Evolutionary conservation across 2,113 vertebrate species (phyloP).

Genomic region (Panthera leo): DNA sequence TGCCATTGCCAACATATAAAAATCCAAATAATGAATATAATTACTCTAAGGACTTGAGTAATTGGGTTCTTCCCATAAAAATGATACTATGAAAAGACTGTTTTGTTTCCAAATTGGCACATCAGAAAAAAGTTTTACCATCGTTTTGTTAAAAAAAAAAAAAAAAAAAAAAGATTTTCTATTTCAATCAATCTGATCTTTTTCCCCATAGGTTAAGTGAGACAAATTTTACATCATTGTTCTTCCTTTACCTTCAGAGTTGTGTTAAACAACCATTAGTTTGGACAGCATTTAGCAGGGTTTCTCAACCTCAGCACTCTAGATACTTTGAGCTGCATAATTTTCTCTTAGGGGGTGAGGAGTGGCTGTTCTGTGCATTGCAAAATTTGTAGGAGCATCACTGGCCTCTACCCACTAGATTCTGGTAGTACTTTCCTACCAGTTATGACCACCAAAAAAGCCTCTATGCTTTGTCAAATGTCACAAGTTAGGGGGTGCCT

Average conservation of each 20-base stretch:
- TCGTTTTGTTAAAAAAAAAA: background rate
- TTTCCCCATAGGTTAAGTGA: background rate
- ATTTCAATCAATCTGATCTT: background rate
- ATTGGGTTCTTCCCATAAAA: background rate
- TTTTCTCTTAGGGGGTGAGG: background rate
- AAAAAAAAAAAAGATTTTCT: background rate
- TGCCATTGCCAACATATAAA: background rate
- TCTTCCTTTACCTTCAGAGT: background rate
- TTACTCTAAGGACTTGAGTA: background rate
- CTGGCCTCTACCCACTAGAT: background rate
- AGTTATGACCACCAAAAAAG: background rate
- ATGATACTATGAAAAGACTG: background rate
- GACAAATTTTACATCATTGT: background rate
- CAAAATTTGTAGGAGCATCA: accelerated
- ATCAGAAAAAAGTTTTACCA: background rate
- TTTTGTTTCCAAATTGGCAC: background rate
- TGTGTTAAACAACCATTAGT: background rate
- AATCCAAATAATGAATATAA: background rate
- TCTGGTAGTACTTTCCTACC: background rate
- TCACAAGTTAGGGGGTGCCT: background rate
- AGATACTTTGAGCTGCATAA: background rate
- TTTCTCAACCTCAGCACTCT: background rate
- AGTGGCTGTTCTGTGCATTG: background rate
- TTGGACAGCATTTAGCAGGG: background rate
- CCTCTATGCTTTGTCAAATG: background rate